phyloP scores from a whole-genome alignment of 2,113 vertebrate species.

The Serilophus lunatus region DNA sequence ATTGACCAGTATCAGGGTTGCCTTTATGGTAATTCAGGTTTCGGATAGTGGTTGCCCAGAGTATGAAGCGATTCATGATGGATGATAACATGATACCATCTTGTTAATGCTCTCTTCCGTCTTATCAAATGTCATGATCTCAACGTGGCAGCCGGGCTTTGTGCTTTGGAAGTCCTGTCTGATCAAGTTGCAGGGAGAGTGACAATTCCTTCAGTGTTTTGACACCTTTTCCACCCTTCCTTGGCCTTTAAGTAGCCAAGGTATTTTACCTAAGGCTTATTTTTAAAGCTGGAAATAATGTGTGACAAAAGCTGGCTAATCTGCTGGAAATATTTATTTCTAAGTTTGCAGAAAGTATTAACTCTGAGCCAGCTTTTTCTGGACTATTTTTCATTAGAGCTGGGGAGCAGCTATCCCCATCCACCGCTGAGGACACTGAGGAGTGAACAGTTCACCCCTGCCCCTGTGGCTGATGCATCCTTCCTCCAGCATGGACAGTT shows the following conservation, averaged over 20 bases:
- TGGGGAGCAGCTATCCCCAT: neutral
- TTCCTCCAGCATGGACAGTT: neutral
- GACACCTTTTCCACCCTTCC: neutral
- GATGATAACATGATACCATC: neutral
- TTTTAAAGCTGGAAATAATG: neutral
- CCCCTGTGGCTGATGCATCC: fast-evolving
- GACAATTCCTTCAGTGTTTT: neutral
- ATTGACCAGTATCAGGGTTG: neutral
- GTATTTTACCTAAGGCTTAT: neutral
- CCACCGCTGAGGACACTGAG: neutral
- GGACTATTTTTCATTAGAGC: neutral
- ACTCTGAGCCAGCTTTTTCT: neutral
- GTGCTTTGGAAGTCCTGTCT: neutral
- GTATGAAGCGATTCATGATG: neutral
- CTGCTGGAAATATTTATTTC: neutral
- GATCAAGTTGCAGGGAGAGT: constrained; percentile 4
- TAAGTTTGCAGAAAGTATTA: constrained; percentile 44
- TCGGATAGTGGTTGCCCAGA: neutral
- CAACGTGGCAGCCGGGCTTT: neutral
- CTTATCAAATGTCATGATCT: constrained; percentile 19
- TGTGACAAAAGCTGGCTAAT: constrained; percentile 46
- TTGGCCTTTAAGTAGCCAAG: neutral
- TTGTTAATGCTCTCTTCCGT: neutral
- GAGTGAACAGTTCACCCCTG: neutral
- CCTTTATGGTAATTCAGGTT: neutral